phyloP scores from a whole-genome alignment of 1,140 invertebrate genomes.

The Trichomalopsis sarcophagae region DNA sequence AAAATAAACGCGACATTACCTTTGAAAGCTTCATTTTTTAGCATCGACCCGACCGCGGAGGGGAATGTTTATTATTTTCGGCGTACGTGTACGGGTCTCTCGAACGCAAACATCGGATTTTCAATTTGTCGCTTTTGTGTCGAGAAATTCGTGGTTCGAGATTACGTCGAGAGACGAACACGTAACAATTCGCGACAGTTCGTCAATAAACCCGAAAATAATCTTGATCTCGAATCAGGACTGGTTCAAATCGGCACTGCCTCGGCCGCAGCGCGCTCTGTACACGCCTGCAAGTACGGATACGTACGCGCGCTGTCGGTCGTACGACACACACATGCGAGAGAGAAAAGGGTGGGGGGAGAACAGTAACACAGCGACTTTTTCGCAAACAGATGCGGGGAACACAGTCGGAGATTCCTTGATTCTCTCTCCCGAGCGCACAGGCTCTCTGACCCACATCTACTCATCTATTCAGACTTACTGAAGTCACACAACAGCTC shows the following conservation, averaged over 20 bases:
- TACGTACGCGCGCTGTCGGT: background rate
- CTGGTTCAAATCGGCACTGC: background rate
- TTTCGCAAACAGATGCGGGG: conserved; percentile 4
- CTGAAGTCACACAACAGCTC: conserved; percentile 44
- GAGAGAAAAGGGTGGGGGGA: too few relatives aligned
- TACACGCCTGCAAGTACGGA: background rate
- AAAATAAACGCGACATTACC: too few relatives aligned
- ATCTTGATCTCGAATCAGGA: background rate
- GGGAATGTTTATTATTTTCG: too few relatives aligned
- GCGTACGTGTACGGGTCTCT: too few relatives aligned
- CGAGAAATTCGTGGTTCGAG: too few relatives aligned
- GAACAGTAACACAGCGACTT: background rate
- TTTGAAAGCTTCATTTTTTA: too few relatives aligned
- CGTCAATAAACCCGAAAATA: background rate
- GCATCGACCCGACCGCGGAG: too few relatives aligned
- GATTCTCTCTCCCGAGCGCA: conserved; percentile 23
- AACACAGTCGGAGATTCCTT: conserved; percentile 2
- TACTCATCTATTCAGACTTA: conserved; percentile 56
- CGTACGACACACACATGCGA: too few relatives aligned
- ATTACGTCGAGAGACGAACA: background rate
- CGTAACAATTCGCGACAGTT: background rate
- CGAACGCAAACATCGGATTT: too few relatives aligned
- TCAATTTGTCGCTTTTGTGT: too few relatives aligned
- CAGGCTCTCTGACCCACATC: conserved; percentile 55
- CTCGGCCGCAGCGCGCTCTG: background rate